phyloP scores from a whole-genome alignment of 2,888 invertebrate genomes.

The Chrysolina americana region DNA sequence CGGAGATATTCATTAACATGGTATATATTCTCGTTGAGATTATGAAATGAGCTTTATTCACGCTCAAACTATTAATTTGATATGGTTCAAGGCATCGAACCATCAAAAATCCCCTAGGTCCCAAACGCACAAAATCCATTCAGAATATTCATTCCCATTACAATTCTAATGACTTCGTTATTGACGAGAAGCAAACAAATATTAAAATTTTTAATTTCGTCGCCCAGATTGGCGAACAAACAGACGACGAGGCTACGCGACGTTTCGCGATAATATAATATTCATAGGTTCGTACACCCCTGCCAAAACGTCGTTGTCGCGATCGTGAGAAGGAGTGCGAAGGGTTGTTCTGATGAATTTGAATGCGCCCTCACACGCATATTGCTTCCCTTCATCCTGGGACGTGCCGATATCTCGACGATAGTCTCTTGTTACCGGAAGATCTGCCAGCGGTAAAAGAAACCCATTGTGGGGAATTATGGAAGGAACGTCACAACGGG shows the following conservation, averaged over 20 bases:
- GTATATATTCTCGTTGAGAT: no score
- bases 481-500: not conserved
- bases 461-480: not conserved
- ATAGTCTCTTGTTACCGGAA: conserved; percentile 48
- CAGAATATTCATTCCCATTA: conserved; percentile 23
- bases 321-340: conserved; percentile 30
- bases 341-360: conserved; percentile 44
- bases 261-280: conserved; percentile 47
- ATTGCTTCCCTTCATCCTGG: conserved; percentile 39
- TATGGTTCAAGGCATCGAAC: not conserved
- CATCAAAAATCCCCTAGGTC: not conserved
- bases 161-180: conserved; percentile 28
- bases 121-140: not conserved
- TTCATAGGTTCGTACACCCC: conserved; percentile 48
- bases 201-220: conserved; percentile 23
- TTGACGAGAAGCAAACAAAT: conserved; percentile 18
- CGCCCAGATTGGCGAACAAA: conserved; percentile 14
- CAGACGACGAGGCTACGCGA: not conserved
- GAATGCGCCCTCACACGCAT: conserved; percentile 50
- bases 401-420: conserved; percentile 44
- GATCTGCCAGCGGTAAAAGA: conserved; percentile 7
- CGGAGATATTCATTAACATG: no score
- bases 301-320: conserved; percentile 20
- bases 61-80: not conserved
- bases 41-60: not conserved